Conservation (phyloP, 2,797 vertebrate species). For the Enteromius radiatus region DNA sequence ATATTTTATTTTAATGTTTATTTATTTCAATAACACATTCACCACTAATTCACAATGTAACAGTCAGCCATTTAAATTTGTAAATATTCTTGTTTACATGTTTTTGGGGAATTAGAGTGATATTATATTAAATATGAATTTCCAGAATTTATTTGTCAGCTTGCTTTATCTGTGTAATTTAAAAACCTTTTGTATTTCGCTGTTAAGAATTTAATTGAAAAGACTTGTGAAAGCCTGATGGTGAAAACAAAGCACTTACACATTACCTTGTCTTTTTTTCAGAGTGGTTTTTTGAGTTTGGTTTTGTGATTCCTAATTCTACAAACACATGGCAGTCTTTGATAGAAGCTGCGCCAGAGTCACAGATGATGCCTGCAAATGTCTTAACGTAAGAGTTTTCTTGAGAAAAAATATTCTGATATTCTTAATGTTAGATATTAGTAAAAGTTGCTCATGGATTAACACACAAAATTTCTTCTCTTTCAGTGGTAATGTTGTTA, state of each 20-base stretch:
- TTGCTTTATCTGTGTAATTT: background rate
- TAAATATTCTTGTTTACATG: background rate
- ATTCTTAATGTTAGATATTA: background rate
- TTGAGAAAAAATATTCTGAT: background rate
- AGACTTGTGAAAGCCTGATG: background rate
- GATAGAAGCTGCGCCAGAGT: slow-evolving; percentile 98
- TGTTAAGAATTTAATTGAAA: background rate
- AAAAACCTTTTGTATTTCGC: background rate
- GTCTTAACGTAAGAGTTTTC: slow-evolving; percentile 91
- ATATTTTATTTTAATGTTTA: background rate
- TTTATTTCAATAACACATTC: background rate
- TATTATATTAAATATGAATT: background rate
- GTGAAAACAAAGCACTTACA: background rate
- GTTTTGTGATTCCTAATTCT: slow-evolving; percentile 98
- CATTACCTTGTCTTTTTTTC: slow-evolving; percentile 62
- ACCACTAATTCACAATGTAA: background rate
- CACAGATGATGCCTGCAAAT: slow-evolving; percentile 99
- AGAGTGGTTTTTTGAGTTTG: slow-evolving; percentile 99
- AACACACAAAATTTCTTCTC: slow-evolving; percentile 55
- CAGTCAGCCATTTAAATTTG: background rate
- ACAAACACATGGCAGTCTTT: slow-evolving; percentile 99
- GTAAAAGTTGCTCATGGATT: background rate
- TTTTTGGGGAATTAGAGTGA: background rate
- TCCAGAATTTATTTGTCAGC: background rate
- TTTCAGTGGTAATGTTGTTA: slow-evolving; percentile 95